Evolutionary conservation across 2,797 vertebrate species (phyloP).

Genomic region (Falco concolor): DNA sequence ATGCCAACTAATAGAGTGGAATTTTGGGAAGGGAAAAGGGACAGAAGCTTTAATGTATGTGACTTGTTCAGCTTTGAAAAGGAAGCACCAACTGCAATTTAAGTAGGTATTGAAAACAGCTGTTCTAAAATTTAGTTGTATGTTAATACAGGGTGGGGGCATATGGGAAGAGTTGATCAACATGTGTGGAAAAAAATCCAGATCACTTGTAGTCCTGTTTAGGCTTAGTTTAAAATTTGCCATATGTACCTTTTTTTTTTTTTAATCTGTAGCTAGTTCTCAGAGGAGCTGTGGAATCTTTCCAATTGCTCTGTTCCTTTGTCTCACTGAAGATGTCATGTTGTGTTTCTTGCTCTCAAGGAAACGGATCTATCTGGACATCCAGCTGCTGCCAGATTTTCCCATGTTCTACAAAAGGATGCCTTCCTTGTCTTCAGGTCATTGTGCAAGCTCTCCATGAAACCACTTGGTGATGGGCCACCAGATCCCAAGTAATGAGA

Average conservation of each 20-base stretch:
- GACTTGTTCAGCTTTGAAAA: not conserved
- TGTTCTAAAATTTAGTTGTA: not conserved
- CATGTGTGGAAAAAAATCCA: not conserved
- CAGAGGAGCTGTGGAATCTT: not conserved
- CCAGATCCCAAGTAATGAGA: slow-evolving; percentile 91
- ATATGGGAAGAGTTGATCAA: not conserved
- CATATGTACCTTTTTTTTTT: not conserved
- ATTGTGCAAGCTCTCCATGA: slow-evolving; percentile 97
- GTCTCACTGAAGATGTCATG: not conserved
- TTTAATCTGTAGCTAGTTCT: not conserved
- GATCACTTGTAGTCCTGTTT: not conserved
- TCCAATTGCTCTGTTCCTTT: not conserved
- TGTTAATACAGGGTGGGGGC: not conserved
- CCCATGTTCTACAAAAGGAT: slow-evolving; percentile 94
- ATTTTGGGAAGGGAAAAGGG: not conserved
- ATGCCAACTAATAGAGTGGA: not conserved
- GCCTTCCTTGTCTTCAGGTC: slow-evolving; percentile 97
- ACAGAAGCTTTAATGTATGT: not conserved
- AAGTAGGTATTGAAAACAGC: not conserved
- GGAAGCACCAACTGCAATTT: not conserved
- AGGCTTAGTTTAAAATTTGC: not conserved
- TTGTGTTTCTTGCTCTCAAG: slow-evolving; percentile 66
- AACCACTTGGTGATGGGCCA: slow-evolving; percentile 91
- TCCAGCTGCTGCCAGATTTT: slow-evolving; percentile 83
- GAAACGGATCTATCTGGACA: slow-evolving; percentile 85